A percentile compares a stretch with the other conserved stretches of the same genome.
These are phyloP conservation scores for Tanytarsus gracilentus DNA, from an alignment of 2,888 invertebrate genomes.

Conservation along the genomic window DNA sequence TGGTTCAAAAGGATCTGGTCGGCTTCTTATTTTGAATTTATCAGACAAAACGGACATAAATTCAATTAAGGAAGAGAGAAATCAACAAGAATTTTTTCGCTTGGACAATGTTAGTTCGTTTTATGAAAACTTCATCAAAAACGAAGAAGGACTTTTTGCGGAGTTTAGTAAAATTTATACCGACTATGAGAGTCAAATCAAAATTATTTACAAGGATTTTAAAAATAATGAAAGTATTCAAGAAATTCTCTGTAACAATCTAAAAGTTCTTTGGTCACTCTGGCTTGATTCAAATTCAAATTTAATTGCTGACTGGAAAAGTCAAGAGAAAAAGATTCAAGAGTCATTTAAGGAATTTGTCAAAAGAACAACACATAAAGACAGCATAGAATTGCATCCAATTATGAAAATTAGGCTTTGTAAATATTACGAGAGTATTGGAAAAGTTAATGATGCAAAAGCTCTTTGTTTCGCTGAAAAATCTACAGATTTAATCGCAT, in stretches of 20 bases:
- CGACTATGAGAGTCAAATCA: not conserved
- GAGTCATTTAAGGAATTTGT: not conserved
- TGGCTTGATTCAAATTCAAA: not conserved
- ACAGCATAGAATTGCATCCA: not conserved
- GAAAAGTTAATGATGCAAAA: no score
- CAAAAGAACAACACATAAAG: not conserved
- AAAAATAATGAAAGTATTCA: not conserved
- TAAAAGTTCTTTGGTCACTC: not conserved
- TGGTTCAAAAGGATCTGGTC: slow-evolving; percentile 36
- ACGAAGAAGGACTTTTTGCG: not conserved
- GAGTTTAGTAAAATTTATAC: not conserved
- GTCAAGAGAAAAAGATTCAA: not conserved
- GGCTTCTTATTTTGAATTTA: not conserved
- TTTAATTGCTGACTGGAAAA: not conserved
- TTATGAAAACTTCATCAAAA: not conserved
- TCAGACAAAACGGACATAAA: not conserved
- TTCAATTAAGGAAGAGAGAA: not conserved
- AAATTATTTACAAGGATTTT: not conserved
- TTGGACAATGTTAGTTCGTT: not conserved
- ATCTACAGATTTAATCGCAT: no score
- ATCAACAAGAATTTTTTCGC: not conserved
- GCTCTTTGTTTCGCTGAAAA: no score
- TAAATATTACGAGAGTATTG: no score
- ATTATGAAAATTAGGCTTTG: no score
- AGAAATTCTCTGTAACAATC: not conserved